Conservation (phyloP, 2,888 invertebrate genomes). For the Tenthredo amoena region DNA sequence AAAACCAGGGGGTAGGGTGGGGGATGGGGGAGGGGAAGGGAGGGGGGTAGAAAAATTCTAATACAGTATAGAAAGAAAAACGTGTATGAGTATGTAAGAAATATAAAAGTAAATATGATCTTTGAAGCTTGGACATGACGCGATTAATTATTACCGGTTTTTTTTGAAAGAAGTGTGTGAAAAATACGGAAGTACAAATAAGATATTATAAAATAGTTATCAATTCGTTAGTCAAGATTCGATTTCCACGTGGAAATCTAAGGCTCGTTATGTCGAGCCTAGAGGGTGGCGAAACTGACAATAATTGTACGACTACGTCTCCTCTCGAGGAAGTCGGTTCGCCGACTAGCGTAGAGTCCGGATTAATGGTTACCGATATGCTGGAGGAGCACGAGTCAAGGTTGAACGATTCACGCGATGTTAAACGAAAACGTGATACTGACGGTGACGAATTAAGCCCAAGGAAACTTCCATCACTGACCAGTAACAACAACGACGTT, state of each 20-base stretch:
- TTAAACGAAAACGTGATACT: constrained; percentile 71
- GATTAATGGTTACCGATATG: constrained; percentile 75
- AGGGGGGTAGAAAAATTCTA: not conserved
- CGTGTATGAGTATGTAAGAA: not conserved
- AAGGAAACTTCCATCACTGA: constrained; percentile 72
- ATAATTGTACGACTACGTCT: constrained; percentile 72
- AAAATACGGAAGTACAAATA: too few relatives aligned
- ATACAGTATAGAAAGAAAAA: not conserved
- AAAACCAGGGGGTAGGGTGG: not conserved
- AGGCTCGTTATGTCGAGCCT: constrained; percentile 65
- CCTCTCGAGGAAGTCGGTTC: constrained; percentile 75
- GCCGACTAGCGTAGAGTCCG: constrained; percentile 72
- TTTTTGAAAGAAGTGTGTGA: not conserved
- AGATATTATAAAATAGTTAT: not conserved
- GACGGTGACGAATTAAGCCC: constrained; percentile 70
- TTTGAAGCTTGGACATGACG: not conserved
- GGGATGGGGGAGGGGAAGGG: not conserved
- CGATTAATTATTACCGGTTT: not conserved
- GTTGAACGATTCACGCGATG: constrained; percentile 57
- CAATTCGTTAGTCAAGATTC: not conserved
- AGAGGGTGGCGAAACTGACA: constrained; percentile 64
- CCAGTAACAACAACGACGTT: constrained; percentile 75
- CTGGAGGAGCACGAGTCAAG: constrained; percentile 71
- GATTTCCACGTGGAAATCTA: constrained; percentile 40
- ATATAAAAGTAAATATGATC: constrained; percentile 29